These are phyloP conservation scores for Drosophila imparisetae DNA, from an alignment of 2,888 invertebrate species.

Conservation along the genomic window DNA sequence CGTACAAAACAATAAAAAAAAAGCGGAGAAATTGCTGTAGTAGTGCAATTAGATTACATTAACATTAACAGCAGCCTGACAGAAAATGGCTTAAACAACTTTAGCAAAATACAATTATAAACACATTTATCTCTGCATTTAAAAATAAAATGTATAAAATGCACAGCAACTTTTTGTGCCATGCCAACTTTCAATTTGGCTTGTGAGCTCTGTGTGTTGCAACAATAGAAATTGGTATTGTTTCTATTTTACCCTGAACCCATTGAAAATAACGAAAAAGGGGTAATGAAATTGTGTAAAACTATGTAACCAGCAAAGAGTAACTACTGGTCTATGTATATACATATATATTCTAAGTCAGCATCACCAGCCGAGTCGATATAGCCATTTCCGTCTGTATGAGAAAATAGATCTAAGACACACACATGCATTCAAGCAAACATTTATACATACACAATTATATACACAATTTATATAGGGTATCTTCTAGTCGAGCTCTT, in stretches of 20 bases:
- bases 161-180: slow-evolving; percentile 42
- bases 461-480: not conserved
- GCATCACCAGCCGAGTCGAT: not conserved
- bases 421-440: not conserved
- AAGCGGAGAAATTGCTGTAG: not conserved
- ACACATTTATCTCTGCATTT: slow-evolving; percentile 52
- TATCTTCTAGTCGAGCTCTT: not conserved
- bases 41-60: slow-evolving; percentile 27
- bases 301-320: not conserved
- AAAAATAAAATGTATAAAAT: not conserved
- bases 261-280: not conserved
- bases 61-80: slow-evolving; percentile 26
- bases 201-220: slow-evolving; percentile 55
- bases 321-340: not conserved
- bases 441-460: not conserved
- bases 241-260: slow-evolving; percentile 35
- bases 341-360: not conserved
- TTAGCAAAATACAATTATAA: slow-evolving; percentile 62
- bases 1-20: not conserved
- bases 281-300: not conserved
- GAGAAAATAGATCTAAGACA: too few species aligned
- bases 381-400: too few species aligned
- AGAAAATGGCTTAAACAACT: slow-evolving; percentile 38
- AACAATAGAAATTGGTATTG: slow-evolving; percentile 59
- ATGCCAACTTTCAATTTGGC: slow-evolving; percentile 71